Conservation (phyloP, 2,888 invertebrate species). For the Teleiodes luculella region DNA sequence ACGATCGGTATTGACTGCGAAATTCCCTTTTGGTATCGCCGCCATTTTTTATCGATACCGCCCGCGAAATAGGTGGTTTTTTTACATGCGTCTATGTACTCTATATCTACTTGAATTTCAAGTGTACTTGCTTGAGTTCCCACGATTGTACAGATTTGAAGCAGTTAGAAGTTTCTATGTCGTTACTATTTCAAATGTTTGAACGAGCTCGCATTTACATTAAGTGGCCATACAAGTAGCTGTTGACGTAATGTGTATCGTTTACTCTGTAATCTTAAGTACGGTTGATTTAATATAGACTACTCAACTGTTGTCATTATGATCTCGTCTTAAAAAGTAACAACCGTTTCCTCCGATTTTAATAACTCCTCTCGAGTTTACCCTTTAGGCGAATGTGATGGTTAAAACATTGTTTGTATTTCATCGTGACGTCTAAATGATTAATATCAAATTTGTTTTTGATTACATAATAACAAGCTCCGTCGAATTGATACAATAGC, state of each 20-base stretch:
- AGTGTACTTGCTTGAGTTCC: conserved; percentile 23
- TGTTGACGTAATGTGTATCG: conserved; percentile 5
- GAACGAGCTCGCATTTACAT: conserved; percentile 20
- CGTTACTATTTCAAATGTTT: conserved; percentile 19
- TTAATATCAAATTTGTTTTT: conserved; percentile 59
- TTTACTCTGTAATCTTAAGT: conserved; percentile 15
- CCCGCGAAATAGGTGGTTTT: conserved; percentile 39
- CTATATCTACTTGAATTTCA: conserved; percentile 29
- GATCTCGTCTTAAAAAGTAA: conserved; percentile 34
- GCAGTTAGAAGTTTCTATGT: conserved; percentile 18
- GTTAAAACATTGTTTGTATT: conserved; percentile 58
- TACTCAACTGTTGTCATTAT: conserved; percentile 34
- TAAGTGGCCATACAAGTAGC: conserved; percentile 15
- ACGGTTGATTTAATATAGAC: conserved; percentile 32
- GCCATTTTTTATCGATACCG: conserved; percentile 55
- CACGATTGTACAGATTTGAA: conserved; percentile 20
- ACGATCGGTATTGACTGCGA: conserved; percentile 68
- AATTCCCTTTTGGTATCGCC: conserved; percentile 58
- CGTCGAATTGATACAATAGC: conserved; percentile 30
- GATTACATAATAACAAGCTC: conserved; percentile 54
- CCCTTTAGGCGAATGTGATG: conserved; percentile 50
- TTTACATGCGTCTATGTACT: conserved; percentile 29
- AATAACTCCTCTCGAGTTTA: conserved; percentile 43
- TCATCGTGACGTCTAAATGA: conserved; percentile 49
- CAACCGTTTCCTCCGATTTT: conserved; percentile 42